Percentiles rank a stretch among this genome's conserved stretches.
phyloP scores from a whole-genome alignment of 1,140 invertebrate species.

The Aphis gossypii region DNA sequence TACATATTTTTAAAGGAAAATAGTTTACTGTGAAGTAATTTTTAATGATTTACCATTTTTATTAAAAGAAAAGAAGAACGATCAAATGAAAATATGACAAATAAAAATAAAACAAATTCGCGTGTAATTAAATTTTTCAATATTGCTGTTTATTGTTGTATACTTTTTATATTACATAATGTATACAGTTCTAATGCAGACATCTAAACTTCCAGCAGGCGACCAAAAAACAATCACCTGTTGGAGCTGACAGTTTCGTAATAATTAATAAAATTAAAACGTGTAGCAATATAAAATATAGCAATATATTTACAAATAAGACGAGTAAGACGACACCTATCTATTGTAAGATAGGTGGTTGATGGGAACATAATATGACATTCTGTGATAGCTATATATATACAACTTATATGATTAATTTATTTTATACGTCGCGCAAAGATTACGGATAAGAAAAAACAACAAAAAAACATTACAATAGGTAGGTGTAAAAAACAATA shows the following conservation, averaged over 20 bases:
- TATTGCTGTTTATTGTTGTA: not conserved
- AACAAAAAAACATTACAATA: not conserved
- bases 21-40: conserved; percentile 12
- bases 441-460: not conserved
- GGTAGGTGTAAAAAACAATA: not conserved
- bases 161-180: not conserved
- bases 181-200: not conserved
- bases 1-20: not conserved
- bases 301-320: not conserved
- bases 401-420: not conserved
- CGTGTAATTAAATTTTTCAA: not conserved
- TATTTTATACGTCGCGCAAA: not conserved
- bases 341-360: not conserved
- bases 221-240: not conserved
- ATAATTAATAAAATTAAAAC: conserved; percentile 7
- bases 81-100: not conserved
- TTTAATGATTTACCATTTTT: conserved; percentile 1
- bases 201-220: not conserved
- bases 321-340: not conserved
- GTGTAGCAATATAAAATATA: not conserved
- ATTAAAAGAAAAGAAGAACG: not conserved
- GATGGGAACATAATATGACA: not conserved
- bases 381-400: not conserved
- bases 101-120: not conserved
- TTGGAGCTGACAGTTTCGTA: not conserved